Evolutionary conservation across 2,888 invertebrate genomes (phyloP).

Genomic region (Caenorhabditis sp.): DNA sequence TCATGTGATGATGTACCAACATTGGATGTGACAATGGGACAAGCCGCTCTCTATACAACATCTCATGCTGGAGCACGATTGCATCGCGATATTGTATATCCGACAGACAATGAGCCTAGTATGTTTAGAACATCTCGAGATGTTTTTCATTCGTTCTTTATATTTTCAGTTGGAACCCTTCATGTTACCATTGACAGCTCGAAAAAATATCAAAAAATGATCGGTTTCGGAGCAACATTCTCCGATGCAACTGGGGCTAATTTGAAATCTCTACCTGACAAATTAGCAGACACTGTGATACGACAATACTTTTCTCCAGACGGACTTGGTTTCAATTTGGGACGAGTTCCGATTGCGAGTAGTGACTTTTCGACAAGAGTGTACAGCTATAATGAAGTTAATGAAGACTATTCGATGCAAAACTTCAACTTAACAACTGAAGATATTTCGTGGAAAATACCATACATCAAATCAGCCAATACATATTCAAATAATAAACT

Average conservation of each 20-base stretch:
- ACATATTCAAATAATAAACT: slow-evolving; percentile 21
- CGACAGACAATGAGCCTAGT: slow-evolving; percentile 32
- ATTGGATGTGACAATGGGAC: slow-evolving; percentile 26
- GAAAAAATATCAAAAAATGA: slow-evolving; percentile 23
- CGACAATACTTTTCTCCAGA: slow-evolving; percentile 27
- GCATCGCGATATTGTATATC: slow-evolving; percentile 31
- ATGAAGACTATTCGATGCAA: slow-evolving; percentile 22
- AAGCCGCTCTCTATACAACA: slow-evolving; percentile 44
- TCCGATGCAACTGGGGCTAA: slow-evolving; percentile 33
- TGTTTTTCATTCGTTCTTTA: not conserved
- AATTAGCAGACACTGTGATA: slow-evolving; percentile 19
- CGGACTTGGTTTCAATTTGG: slow-evolving; percentile 9
- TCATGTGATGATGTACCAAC: slow-evolving; percentile 51
- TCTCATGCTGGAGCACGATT: slow-evolving; percentile 42
- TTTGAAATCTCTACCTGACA: slow-evolving; percentile 25
- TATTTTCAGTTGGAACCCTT: slow-evolving; percentile 19
- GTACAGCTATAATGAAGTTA: slow-evolving; percentile 31
- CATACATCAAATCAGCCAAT: slow-evolving; percentile 25
- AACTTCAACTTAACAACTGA: slow-evolving; percentile 21
- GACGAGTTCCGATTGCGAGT: slow-evolving; percentile 32
- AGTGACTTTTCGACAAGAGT: slow-evolving; percentile 29
- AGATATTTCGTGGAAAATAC: slow-evolving; percentile 35
- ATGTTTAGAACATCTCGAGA: not conserved
- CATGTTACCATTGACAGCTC: slow-evolving; percentile 30
- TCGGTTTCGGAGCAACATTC: slow-evolving; percentile 32